Percentiles rank a stretch among this genome's conserved stretches.
Conservation (phyloP, 2,797 vertebrate genomes). For the Karalla daura region DNA sequence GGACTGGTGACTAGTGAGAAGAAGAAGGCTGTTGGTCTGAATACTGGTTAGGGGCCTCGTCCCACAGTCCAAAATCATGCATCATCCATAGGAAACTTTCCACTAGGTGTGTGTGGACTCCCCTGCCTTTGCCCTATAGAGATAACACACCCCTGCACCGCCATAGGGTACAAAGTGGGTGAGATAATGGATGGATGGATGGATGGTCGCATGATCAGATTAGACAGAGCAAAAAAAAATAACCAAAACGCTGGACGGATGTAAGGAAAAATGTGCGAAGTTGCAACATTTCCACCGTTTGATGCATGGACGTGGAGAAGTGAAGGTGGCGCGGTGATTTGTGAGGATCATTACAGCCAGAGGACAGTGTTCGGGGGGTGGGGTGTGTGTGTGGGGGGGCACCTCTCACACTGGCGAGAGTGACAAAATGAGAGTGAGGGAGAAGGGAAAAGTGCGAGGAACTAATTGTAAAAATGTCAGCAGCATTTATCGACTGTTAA, state of each 20-base stretch:
- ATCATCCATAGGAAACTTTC: no score
- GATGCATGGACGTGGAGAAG: constrained; percentile 1
- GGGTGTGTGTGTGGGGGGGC: neutral
- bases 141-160: no score
- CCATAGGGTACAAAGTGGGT: no score
- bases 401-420: constrained; percentile 61
- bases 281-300: constrained; percentile 11
- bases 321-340: constrained; percentile 15
- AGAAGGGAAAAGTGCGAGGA: constrained; percentile 45
- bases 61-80: no score
- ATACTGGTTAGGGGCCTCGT: no score
- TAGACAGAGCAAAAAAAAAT: no score
- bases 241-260: constrained; percentile 14
- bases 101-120: no score
- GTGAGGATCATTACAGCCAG: constrained; percentile 50
- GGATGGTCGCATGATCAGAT: constrained; percentile 22
- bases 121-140: no score
- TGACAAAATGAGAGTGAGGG: constrained; percentile 49
- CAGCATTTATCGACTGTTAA: constrained; percentile 60
- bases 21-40: no score
- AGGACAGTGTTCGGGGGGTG: constrained; percentile 15
- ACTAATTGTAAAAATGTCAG: constrained; percentile 62
- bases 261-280: constrained; percentile 15
- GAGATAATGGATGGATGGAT: no score
- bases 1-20: no score